phyloP scores from a whole-genome alignment of 2,113 vertebrate genomes.

The Chlorodrepanis virens region DNA sequence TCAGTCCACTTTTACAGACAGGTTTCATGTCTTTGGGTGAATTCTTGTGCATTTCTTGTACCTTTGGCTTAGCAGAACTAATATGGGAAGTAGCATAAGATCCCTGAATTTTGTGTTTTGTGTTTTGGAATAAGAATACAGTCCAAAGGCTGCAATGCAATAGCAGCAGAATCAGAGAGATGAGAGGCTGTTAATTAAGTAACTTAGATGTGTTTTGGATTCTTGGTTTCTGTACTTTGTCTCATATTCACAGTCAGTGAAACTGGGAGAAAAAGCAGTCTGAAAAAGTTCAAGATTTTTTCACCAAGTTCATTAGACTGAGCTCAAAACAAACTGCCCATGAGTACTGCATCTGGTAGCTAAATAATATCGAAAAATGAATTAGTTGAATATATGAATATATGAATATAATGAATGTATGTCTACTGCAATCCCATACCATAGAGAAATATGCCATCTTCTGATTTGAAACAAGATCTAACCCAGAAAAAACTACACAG shows the following conservation, averaged over 20 bases:
- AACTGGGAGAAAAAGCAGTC: not conserved
- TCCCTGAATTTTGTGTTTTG: not conserved
- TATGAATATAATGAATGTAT: not conserved
- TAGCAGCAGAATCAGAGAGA: not conserved
- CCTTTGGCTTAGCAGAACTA: not conserved
- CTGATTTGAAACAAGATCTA: not conserved
- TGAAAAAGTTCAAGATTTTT: not conserved
- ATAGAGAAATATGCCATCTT: not conserved
- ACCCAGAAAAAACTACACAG: not conserved
- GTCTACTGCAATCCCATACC: not conserved
- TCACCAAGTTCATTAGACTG: not conserved
- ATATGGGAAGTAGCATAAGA: not conserved
- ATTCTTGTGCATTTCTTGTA: not conserved
- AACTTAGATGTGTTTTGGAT: not conserved
- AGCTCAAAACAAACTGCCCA: not conserved
- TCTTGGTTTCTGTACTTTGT: not conserved
- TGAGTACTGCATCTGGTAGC: not conserved
- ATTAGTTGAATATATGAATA: not conserved
- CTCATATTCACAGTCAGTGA: not conserved
- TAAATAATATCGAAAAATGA: not conserved
- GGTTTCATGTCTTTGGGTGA: not conserved
- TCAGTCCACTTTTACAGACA: not conserved
- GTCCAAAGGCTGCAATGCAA: not conserved
- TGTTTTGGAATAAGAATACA: not conserved
- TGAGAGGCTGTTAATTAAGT: not conserved